Evolutionary conservation across 2,797 vertebrate species (phyloP).

Genomic region (Cyprinodon diabolis): DNA sequence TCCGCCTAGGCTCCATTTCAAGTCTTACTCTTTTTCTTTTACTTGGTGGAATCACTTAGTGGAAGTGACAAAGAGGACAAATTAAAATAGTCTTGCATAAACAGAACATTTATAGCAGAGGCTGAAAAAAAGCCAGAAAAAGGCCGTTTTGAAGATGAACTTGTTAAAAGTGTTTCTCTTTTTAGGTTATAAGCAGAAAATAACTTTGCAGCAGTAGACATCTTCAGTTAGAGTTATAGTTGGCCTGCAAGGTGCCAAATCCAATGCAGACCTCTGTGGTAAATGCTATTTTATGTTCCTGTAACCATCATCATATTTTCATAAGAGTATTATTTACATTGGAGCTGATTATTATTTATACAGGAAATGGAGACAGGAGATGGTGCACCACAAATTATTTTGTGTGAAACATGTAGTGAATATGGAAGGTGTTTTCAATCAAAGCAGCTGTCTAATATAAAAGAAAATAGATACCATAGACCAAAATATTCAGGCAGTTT

Average conservation of each 20-base stretch:
- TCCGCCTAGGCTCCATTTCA: no score
- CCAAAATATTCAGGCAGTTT: neutral
- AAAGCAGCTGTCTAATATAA: neutral
- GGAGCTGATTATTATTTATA: no score
- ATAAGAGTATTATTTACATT: neutral
- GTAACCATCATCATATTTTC: neutral
- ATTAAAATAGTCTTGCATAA: neutral
- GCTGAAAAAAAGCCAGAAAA: no score
- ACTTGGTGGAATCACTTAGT: no score
- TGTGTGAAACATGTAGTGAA: neutral
- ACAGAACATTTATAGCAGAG: neutral
- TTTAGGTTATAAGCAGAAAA: neutral
- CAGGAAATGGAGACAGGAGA: no score
- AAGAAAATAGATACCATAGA: neutral
- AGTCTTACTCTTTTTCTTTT: no score
- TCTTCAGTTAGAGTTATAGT: no score
- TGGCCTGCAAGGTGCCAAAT: no score
- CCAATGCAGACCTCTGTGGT: neutral
- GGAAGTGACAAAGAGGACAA: no score
- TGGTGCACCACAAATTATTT: neutral
- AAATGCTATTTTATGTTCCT: neutral
- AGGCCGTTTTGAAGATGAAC: no score
- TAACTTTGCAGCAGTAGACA: no score
- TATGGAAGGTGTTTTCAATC: neutral
- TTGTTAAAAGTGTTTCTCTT: no score